Evolutionary conservation across 2,797 vertebrate genomes (phyloP).

Genomic region (Valencia hispanica): DNA sequence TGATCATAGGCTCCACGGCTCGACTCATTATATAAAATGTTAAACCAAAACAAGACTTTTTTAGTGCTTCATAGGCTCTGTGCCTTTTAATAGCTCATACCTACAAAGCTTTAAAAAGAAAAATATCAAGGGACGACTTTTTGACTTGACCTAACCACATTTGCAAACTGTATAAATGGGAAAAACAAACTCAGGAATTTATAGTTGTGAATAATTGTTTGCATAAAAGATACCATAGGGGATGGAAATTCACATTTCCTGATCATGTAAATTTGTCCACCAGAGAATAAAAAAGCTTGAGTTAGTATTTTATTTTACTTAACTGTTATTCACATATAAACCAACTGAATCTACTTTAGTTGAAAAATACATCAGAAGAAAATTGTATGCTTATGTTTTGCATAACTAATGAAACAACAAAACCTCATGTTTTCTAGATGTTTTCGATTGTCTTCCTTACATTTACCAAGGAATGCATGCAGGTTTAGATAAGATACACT

Average conservation of each 20-base stretch:
- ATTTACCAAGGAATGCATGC: slow-evolving; percentile 13
- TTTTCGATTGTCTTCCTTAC: not conserved
- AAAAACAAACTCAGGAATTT: not conserved
- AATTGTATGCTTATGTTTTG: not conserved
- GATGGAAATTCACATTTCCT: not conserved
- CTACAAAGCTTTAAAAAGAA: not conserved
- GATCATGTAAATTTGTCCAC: not conserved
- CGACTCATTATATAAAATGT: slow-evolving; percentile 8
- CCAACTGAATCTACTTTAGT: not conserved
- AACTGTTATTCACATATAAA: not conserved
- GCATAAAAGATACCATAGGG: not conserved
- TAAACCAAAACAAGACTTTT: slow-evolving; percentile 23
- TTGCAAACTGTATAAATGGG: slow-evolving; percentile 1
- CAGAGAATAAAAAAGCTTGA: not conserved
- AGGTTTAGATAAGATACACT: slow-evolving; percentile 28
- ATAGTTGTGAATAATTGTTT: not conserved
- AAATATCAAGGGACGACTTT: slow-evolving; percentile 5
- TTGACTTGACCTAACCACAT: not conserved
- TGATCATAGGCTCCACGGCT: slow-evolving; percentile 11
- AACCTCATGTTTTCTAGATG: not conserved
- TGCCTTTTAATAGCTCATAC: slow-evolving; percentile 24
- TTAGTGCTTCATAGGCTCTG: slow-evolving; percentile 13
- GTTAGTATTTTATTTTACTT: not conserved
- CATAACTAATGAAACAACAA: not conserved
- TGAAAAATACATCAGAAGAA: not conserved